These are phyloP conservation scores for Jordanella pulchra DNA, from an alignment of 2,797 vertebrate species.

Conservation along the genomic window DNA sequence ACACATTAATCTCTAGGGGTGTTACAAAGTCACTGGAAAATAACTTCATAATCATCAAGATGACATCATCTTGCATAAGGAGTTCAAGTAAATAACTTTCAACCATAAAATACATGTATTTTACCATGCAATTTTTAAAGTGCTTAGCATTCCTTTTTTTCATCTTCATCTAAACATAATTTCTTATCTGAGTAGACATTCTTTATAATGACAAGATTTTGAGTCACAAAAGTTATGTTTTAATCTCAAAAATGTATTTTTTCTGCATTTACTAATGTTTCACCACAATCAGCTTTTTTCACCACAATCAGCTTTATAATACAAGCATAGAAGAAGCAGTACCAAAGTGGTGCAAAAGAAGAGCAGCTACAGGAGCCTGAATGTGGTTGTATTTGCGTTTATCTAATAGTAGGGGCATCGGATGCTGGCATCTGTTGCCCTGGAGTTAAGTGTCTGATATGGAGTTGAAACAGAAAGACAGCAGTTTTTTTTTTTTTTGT, in stretches of 20 bases:
- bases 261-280: neutral
- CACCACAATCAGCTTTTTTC: neutral
- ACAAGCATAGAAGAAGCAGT: neutral
- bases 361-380: too few species aligned
- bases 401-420: too few species aligned
- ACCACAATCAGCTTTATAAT: neutral
- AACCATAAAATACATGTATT: too few species aligned
- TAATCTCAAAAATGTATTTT: neutral
- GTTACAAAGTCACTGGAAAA: neutral
- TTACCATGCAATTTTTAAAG: neutral
- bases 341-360: too few species aligned
- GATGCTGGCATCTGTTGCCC: too few species aligned
- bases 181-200: neutral
- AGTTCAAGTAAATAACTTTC: neutral
- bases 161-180: neutral
- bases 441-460: neutral
- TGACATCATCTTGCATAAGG: neutral
- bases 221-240: neutral
- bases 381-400: too few species aligned
- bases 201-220: neutral
- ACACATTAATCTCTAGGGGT: neutral
- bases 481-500: neutral
- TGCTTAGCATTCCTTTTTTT: neutral
- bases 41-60: neutral
- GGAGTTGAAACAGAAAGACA: neutral